Evolutionary conservation across 2,888 invertebrate genomes (phyloP), one percentile per base, ranked within the genome.

Genomic region (Heliconius erato): DNA sequence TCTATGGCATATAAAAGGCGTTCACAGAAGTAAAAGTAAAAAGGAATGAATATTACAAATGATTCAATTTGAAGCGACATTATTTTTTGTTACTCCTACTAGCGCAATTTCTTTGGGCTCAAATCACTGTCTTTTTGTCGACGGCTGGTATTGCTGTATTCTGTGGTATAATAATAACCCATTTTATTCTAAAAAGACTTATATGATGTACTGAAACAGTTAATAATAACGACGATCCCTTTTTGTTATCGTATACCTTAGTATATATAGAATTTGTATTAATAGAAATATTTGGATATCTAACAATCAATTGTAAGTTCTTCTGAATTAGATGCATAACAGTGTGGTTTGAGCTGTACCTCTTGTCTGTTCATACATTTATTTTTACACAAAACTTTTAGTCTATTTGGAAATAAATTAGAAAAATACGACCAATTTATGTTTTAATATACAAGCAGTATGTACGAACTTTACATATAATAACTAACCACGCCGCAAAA

Each of bases 1-100:
- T 80, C 80, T 63, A 32, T 80, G 80, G 26, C 74, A 67, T 88
- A 87, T 89, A 87, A 89, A 91, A 91, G 90, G 84, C 90, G 88
- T 90, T 90, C 90, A 88, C 91, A 91, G 91, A 89, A 90, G 91
- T 89, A 89, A 85, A 89, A 92, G 90, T 91, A 82, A 92, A 91
- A 91, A 92, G 90, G 91, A 93, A 94, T 92, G 93, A 93, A 92
- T 93, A 93, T 93, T 93, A 94, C 93, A 94, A 94, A 94, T 93
- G 93, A 92, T 94, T 93, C 93, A 94, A 94, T 94, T 94, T 92
- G 90, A 90, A 89, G 90, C 88, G 91, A 92, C 93, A 92, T 93
- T 92, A 92, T 92, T 93, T 93, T 93, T 92, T 93, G 92, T 91
- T 90, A 90, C 90, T 91, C 88, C 88, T 85, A 86, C 87, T 86